These are phyloP conservation scores for Varecia variegata DNA, from an alignment of 2,797 vertebrate species.

Conservation along the genomic window DNA sequence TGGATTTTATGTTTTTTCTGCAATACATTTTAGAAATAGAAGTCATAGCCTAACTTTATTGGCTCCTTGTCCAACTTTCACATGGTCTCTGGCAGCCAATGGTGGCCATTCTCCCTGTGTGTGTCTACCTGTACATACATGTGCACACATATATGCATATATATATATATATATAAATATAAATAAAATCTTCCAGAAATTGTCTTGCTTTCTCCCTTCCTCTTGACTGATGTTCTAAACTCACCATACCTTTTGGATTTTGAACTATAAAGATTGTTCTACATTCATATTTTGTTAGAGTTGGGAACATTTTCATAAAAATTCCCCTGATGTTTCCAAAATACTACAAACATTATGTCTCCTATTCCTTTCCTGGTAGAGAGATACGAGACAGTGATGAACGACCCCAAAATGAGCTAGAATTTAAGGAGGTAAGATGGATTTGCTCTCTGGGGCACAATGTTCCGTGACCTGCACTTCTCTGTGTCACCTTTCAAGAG, in stretches of 20 bases:
- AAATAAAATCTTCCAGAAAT: not conserved
- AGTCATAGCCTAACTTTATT: not conserved
- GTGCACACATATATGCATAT: not conserved
- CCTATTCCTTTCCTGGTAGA: not conserved
- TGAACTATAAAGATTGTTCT: not conserved
- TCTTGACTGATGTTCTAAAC: not conserved
- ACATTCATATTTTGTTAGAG: not conserved
- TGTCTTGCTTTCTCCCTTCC: not conserved
- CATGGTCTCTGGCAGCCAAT: not conserved
- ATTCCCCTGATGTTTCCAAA: not conserved
- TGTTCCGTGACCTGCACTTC: not conserved
- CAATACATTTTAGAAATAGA: not conserved
- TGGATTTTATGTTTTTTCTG: not conserved
- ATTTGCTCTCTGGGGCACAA: not conserved
- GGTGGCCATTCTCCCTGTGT: not conserved
- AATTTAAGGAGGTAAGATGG: not conserved
- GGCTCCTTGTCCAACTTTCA: not conserved
- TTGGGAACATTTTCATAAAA: not conserved
- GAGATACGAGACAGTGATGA: not conserved
- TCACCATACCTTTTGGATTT: not conserved
- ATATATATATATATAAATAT: too few relatives aligned
- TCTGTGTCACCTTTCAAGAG: not conserved
- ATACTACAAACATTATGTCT: not conserved
- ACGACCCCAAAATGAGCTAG: not conserved
- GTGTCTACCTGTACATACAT: not conserved